Evolutionary conservation across 2,113 vertebrate species (phyloP), one percentile per base, ranked within the genome.

Genomic region (Gadus macrocephalus): DNA sequence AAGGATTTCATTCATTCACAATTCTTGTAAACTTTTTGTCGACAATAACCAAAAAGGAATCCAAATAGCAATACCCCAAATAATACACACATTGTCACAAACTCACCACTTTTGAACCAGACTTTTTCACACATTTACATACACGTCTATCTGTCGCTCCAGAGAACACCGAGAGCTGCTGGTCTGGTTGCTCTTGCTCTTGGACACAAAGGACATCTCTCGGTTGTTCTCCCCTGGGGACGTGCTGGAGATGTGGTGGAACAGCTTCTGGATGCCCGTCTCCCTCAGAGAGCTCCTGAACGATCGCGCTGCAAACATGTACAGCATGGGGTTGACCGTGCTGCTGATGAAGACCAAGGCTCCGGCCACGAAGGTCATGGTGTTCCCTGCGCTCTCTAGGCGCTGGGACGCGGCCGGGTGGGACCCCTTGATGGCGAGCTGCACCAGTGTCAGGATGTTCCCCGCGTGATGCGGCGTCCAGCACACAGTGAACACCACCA

Each of bases 271-370:
- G 22, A 93, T 88, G n/a, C 91, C 91, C 0, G 83, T 92, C 38
- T 91, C 89, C 3, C 78, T 67, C 59, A 91, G 56, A 0, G 91
- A 92, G 58, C 77, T 89, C 53, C 90, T 86, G 78, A 93, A 93
- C 5, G 87, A 85, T 27, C 87, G 90, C 1, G 92, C 91, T 0
- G 90, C 91, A n/a, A 91, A 92, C 68, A 91, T 87, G 71, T 93
- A 93, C 58, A 93, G 85, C 20, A 93, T 72, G 2, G 92, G 92
- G 78, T 93, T 93, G 3, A 87, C 61, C 0, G 87, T 89, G 83
- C 91, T 93, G 76, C 92, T 91, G 67, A 92, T 84, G 68, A 93
- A 93, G 28, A 77, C 89, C 81, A 93, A 78, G 28, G 91, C 91
- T 49, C 90, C 91, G 1, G 91, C 75, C 0, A 93, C 75, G 12